Percentiles rank a stretch among this genome's conserved stretches.
These are phyloP conservation scores for Allenopithecus nigroviridis DNA, from an alignment of 2,797 vertebrate species.

Conservation along the genomic window DNA sequence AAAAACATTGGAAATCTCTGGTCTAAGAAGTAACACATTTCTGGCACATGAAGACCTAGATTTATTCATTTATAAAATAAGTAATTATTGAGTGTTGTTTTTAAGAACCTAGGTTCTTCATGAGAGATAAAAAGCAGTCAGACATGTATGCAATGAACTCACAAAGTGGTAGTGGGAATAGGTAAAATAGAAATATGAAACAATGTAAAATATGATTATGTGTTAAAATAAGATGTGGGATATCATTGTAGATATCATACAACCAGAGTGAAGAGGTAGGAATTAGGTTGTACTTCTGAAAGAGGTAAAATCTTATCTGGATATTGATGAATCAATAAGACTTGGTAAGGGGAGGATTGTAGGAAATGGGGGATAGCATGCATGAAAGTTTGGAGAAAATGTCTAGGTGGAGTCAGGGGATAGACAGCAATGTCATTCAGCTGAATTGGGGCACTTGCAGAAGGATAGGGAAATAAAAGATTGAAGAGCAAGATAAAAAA, in stretches of 20 bases:
- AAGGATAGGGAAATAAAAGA: not conserved
- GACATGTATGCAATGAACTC: not conserved
- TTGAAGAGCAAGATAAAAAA: not conserved
- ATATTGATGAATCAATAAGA: not conserved
- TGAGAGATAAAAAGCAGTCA: not conserved
- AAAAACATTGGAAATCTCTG: not conserved
- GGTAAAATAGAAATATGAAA: not conserved
- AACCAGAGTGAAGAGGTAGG: not conserved
- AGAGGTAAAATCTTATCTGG: not conserved
- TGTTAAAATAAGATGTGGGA: not conserved
- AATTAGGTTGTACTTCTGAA: not conserved
- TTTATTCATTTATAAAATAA: conserved; percentile 46
- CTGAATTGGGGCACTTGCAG: not conserved
- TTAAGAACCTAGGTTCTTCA: not conserved
- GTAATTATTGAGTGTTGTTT: not conserved
- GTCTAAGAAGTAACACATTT: conserved; percentile 10
- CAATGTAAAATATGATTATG: not conserved
- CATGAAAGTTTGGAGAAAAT: not conserved
- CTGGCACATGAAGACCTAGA: not conserved
- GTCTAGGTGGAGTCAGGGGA: not conserved
- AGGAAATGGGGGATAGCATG: not conserved
- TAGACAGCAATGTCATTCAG: not conserved
- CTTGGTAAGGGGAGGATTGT: not conserved
- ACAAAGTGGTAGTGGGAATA: not conserved
- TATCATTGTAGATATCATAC: not conserved